Evolutionary conservation across 2,113 vertebrate genomes (phyloP).

Genomic region (Labrus mixtus): DNA sequence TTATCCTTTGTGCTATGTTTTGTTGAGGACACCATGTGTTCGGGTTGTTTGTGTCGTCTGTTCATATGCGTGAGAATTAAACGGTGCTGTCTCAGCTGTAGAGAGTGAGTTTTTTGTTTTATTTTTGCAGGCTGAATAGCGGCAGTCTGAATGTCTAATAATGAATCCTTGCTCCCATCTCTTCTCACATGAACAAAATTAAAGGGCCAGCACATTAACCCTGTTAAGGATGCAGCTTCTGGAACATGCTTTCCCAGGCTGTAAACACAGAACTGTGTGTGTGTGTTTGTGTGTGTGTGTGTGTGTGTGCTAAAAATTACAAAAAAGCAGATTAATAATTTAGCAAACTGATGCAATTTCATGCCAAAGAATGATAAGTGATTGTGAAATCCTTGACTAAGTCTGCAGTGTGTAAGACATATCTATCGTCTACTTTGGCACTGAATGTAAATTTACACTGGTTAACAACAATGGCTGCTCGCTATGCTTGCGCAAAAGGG

Average conservation of each 20-base stretch:
- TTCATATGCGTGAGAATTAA: conserved; percentile 39
- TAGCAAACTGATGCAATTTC: background rate
- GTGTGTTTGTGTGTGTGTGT: too few species aligned
- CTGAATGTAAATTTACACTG: conserved; percentile 32
- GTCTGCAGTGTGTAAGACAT: conserved; percentile 4
- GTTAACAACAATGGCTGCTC: conserved; percentile 1
- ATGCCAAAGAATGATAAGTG: background rate
- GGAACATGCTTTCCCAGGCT: conserved; percentile 3
- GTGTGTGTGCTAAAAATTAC: background rate
- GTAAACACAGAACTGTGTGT: conserved; percentile 26
- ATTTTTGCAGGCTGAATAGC: conserved; percentile 19
- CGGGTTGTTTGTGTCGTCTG: conserved; percentile 54
- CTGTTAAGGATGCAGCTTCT: conserved; percentile 44
- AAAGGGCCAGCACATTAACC: conserved; percentile 63
- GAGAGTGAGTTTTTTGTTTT: conserved; percentile 18
- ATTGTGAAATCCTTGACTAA: conserved; percentile 2
- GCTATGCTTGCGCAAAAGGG: background rate
- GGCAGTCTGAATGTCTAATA: conserved; percentile 33
- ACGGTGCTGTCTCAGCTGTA: conserved; percentile 47
- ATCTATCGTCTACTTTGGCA: conserved; percentile 15
- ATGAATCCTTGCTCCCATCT: conserved; percentile 36
- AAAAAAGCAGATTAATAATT: conserved; percentile 4
- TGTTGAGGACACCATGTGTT: conserved; percentile 70
- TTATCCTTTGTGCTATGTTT: conserved; percentile 47
- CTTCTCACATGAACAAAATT: conserved; percentile 62